phyloP scores from a whole-genome alignment of 2,888 invertebrate genomes.

The Cybosia mesomella region DNA sequence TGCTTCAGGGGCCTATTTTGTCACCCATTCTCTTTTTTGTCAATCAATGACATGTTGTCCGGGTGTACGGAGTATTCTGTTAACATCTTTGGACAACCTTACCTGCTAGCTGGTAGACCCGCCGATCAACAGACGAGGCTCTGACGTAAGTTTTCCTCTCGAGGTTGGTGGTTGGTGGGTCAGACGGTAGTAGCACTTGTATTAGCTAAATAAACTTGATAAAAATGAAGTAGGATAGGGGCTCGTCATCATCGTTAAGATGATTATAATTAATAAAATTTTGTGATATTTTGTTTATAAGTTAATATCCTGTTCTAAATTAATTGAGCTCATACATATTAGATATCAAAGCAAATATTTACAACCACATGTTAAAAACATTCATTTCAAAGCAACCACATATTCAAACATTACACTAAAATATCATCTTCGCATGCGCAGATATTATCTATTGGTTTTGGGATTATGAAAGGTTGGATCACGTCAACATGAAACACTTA shows the following conservation, averaged over 20 bases:
- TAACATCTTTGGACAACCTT: background rate
- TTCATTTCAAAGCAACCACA: background rate
- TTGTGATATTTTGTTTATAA: constrained; percentile 3
- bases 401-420: background rate
- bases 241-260: too few species aligned
- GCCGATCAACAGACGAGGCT: background rate
- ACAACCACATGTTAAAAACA: background rate
- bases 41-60: too few species aligned
- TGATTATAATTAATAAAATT: too few species aligned
- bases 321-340: background rate
- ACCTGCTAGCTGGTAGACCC: background rate
- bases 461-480: constrained; percentile 6
- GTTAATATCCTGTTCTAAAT: background rate
- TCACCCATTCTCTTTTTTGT: background rate
- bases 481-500: constrained; percentile 8
- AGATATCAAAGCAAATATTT: constrained; percentile 4
- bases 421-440: background rate
- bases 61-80: too few species aligned
- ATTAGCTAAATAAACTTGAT: too few species aligned
- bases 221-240: too few species aligned
- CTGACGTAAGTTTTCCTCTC: background rate
- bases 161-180: background rate
- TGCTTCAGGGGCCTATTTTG: background rate
- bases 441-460: background rate
- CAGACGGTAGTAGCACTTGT: background rate